Evolutionary conservation across 1,140 invertebrate genomes (phyloP).

Genomic region (Hormaphis cornu): DNA sequence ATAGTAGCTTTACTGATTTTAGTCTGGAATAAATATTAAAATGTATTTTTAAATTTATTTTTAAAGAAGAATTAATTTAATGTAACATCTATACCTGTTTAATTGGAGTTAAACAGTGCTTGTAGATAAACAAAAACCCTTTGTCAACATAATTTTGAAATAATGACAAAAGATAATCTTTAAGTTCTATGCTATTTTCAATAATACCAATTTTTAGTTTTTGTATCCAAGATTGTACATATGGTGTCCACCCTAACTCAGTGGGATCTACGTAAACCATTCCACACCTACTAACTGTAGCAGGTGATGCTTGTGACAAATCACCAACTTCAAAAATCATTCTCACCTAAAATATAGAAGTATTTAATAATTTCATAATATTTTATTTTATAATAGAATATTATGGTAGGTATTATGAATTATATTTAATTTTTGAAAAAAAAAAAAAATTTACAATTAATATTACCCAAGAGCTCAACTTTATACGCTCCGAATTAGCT

Average conservation of each 20-base stretch:
- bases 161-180: constrained; percentile 49
- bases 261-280: constrained; percentile 86
- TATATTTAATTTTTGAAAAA: too few relatives aligned
- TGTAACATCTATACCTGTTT: constrained; percentile 2
- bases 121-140: constrained; percentile 55
- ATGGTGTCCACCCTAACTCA: constrained; percentile 68
- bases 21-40: constrained; percentile 49
- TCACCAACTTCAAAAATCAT: constrained; percentile 87
- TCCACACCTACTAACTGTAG: constrained; percentile 63
- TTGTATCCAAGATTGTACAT: constrained; percentile 69
- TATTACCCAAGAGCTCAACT: constrained; percentile 46
- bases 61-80: background rate
- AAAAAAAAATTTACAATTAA: background rate
- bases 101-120: constrained; percentile 49
- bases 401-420: too few relatives aligned
- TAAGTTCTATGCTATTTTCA: constrained; percentile 48
- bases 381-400: too few relatives aligned
- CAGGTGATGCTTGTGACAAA: constrained; percentile 74
- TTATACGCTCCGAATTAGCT: constrained; percentile 81
- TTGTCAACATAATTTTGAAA: constrained; percentile 55
- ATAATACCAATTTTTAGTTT: constrained; percentile 48
- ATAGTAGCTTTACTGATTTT: constrained; percentile 68
- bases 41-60: background rate
- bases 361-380: too few relatives aligned
- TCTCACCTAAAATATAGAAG: constrained; percentile 47